Percentiles rank a stretch among this genome's conserved stretches.
phyloP scores from a whole-genome alignment of 2,797 vertebrate species.

The Eupleurogrammus muticus region DNA sequence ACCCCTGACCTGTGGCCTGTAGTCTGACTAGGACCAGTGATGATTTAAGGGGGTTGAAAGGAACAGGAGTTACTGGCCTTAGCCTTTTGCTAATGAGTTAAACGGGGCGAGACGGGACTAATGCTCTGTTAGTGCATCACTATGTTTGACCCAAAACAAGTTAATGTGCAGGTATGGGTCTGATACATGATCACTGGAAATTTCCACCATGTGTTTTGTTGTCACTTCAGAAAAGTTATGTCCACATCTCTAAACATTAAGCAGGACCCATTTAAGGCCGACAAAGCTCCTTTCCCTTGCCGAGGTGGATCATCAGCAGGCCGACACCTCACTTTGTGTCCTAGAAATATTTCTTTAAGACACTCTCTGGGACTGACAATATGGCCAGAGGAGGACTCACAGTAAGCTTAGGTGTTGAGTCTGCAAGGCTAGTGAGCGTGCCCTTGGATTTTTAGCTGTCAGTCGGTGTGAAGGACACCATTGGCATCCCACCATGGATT shows the following conservation, averaged over 20 bases:
- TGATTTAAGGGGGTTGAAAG: slow-evolving; percentile 13
- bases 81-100: slow-evolving; percentile 8
- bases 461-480: slow-evolving; percentile 48
- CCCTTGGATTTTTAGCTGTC: slow-evolving; percentile 48
- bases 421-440: slow-evolving; percentile 14
- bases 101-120: background rate
- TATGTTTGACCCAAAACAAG: background rate
- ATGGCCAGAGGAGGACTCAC: background rate
- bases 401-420: slow-evolving; percentile 7
- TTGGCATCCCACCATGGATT: slow-evolving; percentile 51
- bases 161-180: background rate
- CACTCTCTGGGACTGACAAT: background rate
- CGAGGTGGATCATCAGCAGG: slow-evolving; percentile 1
- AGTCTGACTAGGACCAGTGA: slow-evolving; percentile 10
- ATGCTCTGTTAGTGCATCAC: background rate
- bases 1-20: slow-evolving; percentile 27
- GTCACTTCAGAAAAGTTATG: background rate
- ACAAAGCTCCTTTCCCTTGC: background rate
- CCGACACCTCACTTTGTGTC: background rate
- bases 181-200: background rate
- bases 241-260: background rate
- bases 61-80: background rate
- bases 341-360: slow-evolving; percentile 1
- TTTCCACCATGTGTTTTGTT: slow-evolving; percentile 8
- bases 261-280: background rate